Evolutionary conservation across 2,113 vertebrate species (phyloP), one percentile per base, ranked within the genome.

Genomic region (Piliocolobus tephrosceles): DNA sequence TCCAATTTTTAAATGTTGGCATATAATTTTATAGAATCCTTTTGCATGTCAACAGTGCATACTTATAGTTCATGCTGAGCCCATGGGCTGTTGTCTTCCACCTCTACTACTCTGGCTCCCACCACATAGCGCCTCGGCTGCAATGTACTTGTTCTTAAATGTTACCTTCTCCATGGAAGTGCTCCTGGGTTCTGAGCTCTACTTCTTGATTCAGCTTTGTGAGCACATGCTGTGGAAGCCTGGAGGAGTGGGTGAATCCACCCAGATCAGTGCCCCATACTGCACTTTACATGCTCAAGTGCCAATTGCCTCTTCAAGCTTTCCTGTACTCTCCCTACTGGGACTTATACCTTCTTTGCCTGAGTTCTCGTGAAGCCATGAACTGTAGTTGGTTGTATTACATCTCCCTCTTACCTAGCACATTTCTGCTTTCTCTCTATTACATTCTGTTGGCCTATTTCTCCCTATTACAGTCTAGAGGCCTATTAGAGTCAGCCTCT

Each of bases 71-170:
- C 47, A 8, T 0, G 23, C 38, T 18, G 25, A 57, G 20, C 57
- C 68, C 16, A 17, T 0, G 0, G 1, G 13, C 4, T 0, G 57
- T 43, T 22, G 1, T 61, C 43, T 38, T 35, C 22, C 35, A 14
- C 25, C 82, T 82, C 13, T 4, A 2, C 57, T 11, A 6, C 11
- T 3, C n/a, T 17, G n/a, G 11, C 32, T 78, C 14, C 78, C 35
- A 38, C 1, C 0, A 1, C 66, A 75, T 27, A 2, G 35, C 2
- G 12, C 58, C 81, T 68, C 8, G 0, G 27, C 8, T 50, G 64
- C 64, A 76, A 3, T 6, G 14, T 1, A 2, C 78, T 75, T n/a
- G 18, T 32, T 90, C 55, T 90, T 40, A 68, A 32, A 47, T 50
- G 32, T 6, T 27, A 23, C 79, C 72, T 84, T 84, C 40, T 18